A percentile compares a stretch with the other conserved stretches of the same genome.
Evolutionary conservation across 2,113 vertebrate species (phyloP).

Genomic region (Lasiurus cinereus): DNA sequence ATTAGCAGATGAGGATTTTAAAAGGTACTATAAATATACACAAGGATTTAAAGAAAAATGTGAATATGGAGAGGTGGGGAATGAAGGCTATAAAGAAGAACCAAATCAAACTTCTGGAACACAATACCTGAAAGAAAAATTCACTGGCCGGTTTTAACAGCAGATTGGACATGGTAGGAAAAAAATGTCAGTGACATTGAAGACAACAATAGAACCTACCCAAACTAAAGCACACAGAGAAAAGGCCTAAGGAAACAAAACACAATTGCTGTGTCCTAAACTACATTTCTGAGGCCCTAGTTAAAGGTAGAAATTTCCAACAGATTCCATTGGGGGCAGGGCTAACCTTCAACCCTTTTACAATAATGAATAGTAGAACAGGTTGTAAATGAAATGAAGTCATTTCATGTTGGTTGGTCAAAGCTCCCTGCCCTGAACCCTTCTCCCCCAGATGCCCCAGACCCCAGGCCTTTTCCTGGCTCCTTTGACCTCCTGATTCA

Average conservation of each 20-base stretch:
- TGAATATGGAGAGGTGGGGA: not conserved
- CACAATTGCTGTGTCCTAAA: not conserved
- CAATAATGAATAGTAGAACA: not conserved
- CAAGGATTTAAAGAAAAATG: constrained; percentile 46
- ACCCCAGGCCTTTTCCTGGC: not conserved
- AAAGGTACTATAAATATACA: not conserved
- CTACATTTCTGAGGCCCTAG: not conserved
- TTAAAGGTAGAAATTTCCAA: not conserved
- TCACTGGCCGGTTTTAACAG: not conserved
- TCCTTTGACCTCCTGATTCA: not conserved
- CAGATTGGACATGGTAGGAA: not conserved
- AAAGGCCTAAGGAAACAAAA: not conserved
- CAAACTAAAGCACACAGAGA: not conserved
- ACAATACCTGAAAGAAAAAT: not conserved
- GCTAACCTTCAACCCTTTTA: not conserved
- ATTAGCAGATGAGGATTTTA: not conserved
- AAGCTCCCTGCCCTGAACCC: not conserved
- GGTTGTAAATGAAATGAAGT: not conserved
- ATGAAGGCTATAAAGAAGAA: not conserved
- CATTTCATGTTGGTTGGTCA: not conserved
- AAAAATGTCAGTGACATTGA: not conserved
- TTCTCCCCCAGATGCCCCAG: not conserved
- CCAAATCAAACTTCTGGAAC: not conserved
- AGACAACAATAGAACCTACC: not conserved
- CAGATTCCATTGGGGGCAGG: not conserved